Conservation (phyloP, 2,888 invertebrate genomes). For the Papilio elwesi region DNA sequence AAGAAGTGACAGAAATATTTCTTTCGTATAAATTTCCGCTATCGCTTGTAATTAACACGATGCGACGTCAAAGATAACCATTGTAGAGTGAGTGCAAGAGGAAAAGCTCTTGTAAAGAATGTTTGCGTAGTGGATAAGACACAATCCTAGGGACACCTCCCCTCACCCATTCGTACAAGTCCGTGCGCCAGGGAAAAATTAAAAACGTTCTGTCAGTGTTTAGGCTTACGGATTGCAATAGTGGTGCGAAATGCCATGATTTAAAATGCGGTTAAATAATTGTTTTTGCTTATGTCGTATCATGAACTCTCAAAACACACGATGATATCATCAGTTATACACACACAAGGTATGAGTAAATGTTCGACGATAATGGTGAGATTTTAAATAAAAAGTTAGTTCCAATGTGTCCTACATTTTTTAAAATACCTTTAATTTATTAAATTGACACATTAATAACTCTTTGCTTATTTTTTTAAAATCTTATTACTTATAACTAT, state of each 20-base stretch:
- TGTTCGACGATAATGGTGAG: no score
- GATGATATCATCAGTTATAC: no score
- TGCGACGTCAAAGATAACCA: slow-evolving; percentile 78
- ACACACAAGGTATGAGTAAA: no score
- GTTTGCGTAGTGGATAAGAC: slow-evolving; percentile 83
- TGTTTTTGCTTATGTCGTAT: not conserved
- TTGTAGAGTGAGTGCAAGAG: slow-evolving; percentile 78
- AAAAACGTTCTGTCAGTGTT: slow-evolving; percentile 69
- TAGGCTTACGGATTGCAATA: slow-evolving; percentile 44
- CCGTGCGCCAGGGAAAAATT: slow-evolving; percentile 65
- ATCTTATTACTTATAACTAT: no score
- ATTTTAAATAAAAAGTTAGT: no score
- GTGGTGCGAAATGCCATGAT: not conserved
- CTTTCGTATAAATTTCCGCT: slow-evolving; percentile 6
- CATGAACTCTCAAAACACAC: not conserved
- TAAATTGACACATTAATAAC: no score
- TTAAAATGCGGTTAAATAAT: not conserved
- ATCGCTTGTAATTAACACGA: slow-evolving; percentile 7
- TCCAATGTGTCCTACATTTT: no score
- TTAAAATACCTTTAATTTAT: no score
- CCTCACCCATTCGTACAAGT: slow-evolving; percentile 60
- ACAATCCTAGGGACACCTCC: slow-evolving; percentile 79
- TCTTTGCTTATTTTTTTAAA: no score
- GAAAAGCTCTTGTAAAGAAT: slow-evolving; percentile 80
- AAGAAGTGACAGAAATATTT: not conserved